These are phyloP conservation scores for Vanessa cardui DNA, from an alignment of 2,888 invertebrate genomes.

Conservation along the genomic window DNA sequence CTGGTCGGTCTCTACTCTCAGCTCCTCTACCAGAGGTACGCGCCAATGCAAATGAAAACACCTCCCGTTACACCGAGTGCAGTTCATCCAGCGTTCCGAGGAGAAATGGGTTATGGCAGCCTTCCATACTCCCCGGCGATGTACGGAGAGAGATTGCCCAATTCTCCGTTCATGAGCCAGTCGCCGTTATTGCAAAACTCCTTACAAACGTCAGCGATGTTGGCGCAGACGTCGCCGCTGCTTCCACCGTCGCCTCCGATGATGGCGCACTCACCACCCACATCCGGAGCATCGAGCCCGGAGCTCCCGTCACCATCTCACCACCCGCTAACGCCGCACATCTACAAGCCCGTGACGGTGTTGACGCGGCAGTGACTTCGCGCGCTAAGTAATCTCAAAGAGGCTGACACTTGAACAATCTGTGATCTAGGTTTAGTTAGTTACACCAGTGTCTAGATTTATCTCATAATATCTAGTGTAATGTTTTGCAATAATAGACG, in stretches of 20 bases:
- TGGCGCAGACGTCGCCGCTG: slow-evolving; percentile 54
- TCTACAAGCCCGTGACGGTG: slow-evolving; percentile 82
- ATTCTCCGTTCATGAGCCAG: slow-evolving; percentile 61
- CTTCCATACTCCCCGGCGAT: slow-evolving; percentile 69
- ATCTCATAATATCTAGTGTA: slow-evolving; percentile 20
- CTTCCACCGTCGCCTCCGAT: slow-evolving; percentile 73
- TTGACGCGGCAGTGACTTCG: slow-evolving; percentile 77
- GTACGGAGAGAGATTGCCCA: slow-evolving; percentile 64
- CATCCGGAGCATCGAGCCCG: slow-evolving; percentile 70
- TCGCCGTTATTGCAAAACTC: slow-evolving; percentile 58
- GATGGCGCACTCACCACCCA: slow-evolving; percentile 64
- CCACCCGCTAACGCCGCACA: slow-evolving; percentile 71
- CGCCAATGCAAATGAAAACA: slow-evolving; percentile 80
- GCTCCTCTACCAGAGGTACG: slow-evolving; percentile 87
- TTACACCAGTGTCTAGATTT: slow-evolving; percentile 39
- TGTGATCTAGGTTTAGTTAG: slow-evolving; percentile 75
- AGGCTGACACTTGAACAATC: slow-evolving; percentile 60
- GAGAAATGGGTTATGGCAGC: slow-evolving; percentile 68
- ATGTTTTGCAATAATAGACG: slow-evolving; percentile 43
- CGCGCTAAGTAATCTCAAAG: slow-evolving; percentile 42
- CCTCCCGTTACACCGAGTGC: slow-evolving; percentile 79
- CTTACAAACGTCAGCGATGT: slow-evolving; percentile 55
- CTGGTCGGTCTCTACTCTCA: slow-evolving; percentile 84
- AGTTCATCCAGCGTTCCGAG: slow-evolving; percentile 78
- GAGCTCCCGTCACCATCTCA: slow-evolving; percentile 70